Evolutionary conservation across 2,113 vertebrate species (phyloP).

Genomic region (Thamnophis sirtalis): DNA sequence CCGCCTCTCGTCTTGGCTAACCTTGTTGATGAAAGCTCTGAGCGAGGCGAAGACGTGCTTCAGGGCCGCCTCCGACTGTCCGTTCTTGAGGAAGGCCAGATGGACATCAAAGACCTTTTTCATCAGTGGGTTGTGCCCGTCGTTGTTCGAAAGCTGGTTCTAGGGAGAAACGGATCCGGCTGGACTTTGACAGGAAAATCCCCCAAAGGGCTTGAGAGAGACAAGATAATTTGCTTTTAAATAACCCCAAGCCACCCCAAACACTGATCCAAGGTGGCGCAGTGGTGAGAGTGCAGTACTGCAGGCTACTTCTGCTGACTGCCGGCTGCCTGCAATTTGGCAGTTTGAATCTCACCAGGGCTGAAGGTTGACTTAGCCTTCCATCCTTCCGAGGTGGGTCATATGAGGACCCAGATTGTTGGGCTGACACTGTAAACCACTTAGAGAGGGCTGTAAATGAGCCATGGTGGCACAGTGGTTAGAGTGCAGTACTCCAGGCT

Average conservation of each 20-base stretch:
- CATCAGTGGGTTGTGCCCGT: conserved; percentile 94
- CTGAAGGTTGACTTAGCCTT: too few species aligned
- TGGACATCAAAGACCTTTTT: conserved; percentile 95
- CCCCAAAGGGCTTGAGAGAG: neutral
- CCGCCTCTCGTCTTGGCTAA: conserved; percentile 36
- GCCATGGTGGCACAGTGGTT: too few species aligned
- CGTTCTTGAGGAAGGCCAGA: conserved; percentile 87
- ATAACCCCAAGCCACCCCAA: neutral
- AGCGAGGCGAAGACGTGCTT: conserved; percentile 89
- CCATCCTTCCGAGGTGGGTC: too few species aligned
- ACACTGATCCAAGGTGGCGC: neutral
- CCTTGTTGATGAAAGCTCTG: conserved; percentile 93
- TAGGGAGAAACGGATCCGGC: conserved; percentile 47
- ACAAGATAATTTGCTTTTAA: neutral
- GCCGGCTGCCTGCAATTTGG: too few species aligned
- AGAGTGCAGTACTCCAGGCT: too few species aligned
- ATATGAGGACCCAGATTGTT: too few species aligned
- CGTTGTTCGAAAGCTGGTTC: conserved; percentile 87
- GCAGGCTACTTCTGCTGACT: too few species aligned
- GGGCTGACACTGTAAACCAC: too few species aligned
- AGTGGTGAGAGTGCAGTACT: too few species aligned
- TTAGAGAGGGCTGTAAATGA: too few species aligned
- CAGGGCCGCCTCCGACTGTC: conserved; percentile 88
- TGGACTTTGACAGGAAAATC: neutral
- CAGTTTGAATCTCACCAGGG: too few species aligned